Evolutionary conservation across 2,888 invertebrate species (phyloP).

Genomic region (Volucella inflata): DNA sequence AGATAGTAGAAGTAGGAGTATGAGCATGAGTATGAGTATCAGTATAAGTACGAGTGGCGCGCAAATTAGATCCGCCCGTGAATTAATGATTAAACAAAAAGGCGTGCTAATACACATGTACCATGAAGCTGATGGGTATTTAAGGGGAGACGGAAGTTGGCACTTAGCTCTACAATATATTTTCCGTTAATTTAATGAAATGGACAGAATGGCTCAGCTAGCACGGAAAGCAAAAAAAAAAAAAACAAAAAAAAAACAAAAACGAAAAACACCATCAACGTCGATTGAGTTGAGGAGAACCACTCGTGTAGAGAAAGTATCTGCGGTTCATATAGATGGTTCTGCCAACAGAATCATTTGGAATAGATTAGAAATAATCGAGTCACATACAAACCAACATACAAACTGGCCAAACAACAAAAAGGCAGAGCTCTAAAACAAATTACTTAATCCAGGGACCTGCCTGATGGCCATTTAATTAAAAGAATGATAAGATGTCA

Average conservation of each 20-base stretch:
- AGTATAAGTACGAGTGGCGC: not conserved
- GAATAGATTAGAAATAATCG: conserved; percentile 67
- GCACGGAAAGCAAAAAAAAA: conserved; percentile 28
- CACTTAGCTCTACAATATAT: conserved; percentile 45
- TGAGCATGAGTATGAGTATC: not conserved
- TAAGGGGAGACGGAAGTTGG: conserved; percentile 25
- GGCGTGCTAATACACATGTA: conserved; percentile 36
- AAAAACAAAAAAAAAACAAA: conserved; percentile 17
- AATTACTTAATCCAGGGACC: conserved; percentile 70
- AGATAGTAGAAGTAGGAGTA: not conserved
- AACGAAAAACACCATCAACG: conserved; percentile 16
- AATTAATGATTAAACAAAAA: conserved; percentile 60
- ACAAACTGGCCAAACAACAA: not conserved
- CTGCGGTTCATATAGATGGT: conserved; percentile 31
- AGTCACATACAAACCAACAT: conserved; percentile 9
- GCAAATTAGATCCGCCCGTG: conserved; percentile 53
- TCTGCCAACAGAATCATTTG: conserved; percentile 67
- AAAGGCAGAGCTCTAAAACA: conserved; percentile 41
- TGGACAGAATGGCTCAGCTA: conserved; percentile 18
- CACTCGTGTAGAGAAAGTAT: not conserved
- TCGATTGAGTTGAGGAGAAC: not conserved
- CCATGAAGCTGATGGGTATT: not conserved
- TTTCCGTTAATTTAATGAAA: conserved; percentile 62
- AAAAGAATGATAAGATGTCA: conserved; percentile 72
- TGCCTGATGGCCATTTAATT: conserved; percentile 68